Conservation (phyloP, 2,113 vertebrate species). For the Hippoglossus stenolepis region DNA sequence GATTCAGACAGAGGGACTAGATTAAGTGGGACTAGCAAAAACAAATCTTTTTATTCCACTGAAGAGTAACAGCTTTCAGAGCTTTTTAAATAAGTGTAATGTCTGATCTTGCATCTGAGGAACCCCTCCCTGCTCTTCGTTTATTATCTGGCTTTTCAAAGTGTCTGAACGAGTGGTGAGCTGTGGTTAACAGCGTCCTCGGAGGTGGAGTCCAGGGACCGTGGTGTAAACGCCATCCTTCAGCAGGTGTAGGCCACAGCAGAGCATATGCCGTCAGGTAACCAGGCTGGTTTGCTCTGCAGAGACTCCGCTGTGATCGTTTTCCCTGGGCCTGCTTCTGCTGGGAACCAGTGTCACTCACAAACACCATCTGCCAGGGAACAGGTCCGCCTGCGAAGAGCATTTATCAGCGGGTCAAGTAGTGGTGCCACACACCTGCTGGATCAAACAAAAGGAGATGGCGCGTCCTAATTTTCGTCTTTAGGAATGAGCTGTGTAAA, state of each 20-base stretch:
- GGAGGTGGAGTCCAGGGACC: slow-evolving; percentile 73
- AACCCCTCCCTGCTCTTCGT: slow-evolving; percentile 27
- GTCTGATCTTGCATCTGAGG: slow-evolving; percentile 12
- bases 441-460: slow-evolving; percentile 41
- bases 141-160: slow-evolving; percentile 71
- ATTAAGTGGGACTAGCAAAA: background rate
- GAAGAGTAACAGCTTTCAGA: slow-evolving; percentile 23
- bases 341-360: slow-evolving; percentile 85
- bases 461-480: slow-evolving; percentile 43
- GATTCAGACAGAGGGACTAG: background rate
- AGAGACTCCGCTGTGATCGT: slow-evolving; percentile 79
- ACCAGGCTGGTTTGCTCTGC: slow-evolving; percentile 79
- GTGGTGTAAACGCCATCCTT: slow-evolving; percentile 79
- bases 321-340: slow-evolving; percentile 85
- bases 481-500: slow-evolving; percentile 62
- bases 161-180: slow-evolving; percentile 80
- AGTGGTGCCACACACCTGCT: slow-evolving; percentile 63
- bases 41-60: background rate
- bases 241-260: slow-evolving; percentile 87
- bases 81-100: slow-evolving; percentile 4
- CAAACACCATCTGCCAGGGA: slow-evolving; percentile 91
- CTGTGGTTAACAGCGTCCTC: slow-evolving; percentile 76
- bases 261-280: slow-evolving; percentile 87
- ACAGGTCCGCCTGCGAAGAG: slow-evolving; percentile 77
- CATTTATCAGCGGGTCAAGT: slow-evolving; percentile 75